A percentile compares a stretch with the other conserved stretches of the same genome.
These are phyloP conservation scores for Rhabdomys pumilio DNA, from an alignment of 2,797 vertebrate genomes.

Conservation along the genomic window DNA sequence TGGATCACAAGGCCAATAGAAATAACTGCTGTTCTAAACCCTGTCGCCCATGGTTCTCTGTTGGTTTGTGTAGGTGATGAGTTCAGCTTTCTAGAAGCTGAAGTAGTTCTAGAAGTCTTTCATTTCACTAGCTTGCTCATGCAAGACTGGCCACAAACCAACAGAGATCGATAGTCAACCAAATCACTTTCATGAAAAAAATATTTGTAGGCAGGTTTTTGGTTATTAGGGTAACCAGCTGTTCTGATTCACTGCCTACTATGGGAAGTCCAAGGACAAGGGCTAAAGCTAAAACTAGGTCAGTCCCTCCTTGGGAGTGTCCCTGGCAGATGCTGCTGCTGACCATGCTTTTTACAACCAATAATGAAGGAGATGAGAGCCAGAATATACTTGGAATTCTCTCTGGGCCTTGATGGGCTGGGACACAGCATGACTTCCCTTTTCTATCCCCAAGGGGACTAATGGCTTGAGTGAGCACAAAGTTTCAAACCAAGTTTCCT, in stretches of 20 bases:
- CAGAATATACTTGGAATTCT: background rate
- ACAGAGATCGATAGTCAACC: slow-evolving; percentile 33
- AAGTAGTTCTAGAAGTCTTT: background rate
- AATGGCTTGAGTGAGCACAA: background rate
- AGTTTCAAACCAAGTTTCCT: background rate
- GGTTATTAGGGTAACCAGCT: slow-evolving; percentile 6
- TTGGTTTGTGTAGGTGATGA: background rate
- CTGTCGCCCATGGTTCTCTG: background rate
- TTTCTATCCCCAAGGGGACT: background rate
- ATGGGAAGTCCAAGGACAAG: background rate
- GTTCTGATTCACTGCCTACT: background rate
- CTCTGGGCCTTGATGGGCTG: background rate
- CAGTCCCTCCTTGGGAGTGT: slow-evolving; percentile 15
- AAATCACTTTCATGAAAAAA: background rate
- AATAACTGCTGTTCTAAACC: background rate
- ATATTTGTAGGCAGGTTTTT: background rate
- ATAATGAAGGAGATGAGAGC: slow-evolving; percentile 15
- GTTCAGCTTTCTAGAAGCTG: background rate
- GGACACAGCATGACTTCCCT: background rate
- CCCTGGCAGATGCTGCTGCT: background rate
- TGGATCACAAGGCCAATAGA: background rate
- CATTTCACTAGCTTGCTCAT: background rate
- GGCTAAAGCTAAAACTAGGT: slow-evolving; percentile 6
- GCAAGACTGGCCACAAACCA: background rate
- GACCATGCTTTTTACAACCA: background rate